Evolutionary conservation across 2,888 invertebrate genomes (phyloP).

Genomic region (Brachyptera putata): DNA sequence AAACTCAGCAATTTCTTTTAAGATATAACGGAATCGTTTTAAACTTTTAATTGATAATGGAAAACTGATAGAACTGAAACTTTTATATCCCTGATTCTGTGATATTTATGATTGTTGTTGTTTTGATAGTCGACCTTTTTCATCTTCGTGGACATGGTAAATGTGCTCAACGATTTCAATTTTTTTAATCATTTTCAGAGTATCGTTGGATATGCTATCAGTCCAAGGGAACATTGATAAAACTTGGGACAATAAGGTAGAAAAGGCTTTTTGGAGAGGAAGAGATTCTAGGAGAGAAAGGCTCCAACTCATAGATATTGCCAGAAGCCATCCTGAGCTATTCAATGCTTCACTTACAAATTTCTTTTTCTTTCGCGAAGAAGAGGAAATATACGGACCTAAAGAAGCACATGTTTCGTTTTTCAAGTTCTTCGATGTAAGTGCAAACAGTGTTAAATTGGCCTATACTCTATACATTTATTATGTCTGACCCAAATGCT

Average conservation of each 20-base stretch:
- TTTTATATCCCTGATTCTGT: too few species aligned
- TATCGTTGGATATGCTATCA: slow-evolving; percentile 84
- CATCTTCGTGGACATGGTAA: too few species aligned
- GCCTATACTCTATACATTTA: neutral
- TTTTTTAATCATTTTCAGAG: slow-evolving; percentile 52
- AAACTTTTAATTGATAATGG: too few species aligned
- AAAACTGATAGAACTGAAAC: too few species aligned
- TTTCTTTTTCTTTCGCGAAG: slow-evolving; percentile 90
- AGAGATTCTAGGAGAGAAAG: slow-evolving; percentile 85
- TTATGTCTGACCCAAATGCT: too few species aligned
- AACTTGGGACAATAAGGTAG: slow-evolving; percentile 68
- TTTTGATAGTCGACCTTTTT: too few species aligned
- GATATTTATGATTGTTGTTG: too few species aligned
- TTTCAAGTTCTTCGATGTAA: slow-evolving; percentile 90
- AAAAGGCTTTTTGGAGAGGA: slow-evolving; percentile 86
- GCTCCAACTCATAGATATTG: slow-evolving; percentile 74
- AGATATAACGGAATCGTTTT: too few species aligned
- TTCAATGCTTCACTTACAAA: slow-evolving; percentile 91
- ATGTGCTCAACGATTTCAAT: neutral
- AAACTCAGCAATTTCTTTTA: too few species aligned
- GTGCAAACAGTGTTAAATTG: slow-evolving; percentile 37
- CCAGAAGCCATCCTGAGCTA: slow-evolving; percentile 67
- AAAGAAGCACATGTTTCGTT: slow-evolving; percentile 80
- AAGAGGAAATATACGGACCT: slow-evolving; percentile 81
- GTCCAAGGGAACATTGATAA: slow-evolving; percentile 74